Evolutionary conservation across 2,113 vertebrate species (phyloP).

Genomic region (Ceuthmochares aereus): DNA sequence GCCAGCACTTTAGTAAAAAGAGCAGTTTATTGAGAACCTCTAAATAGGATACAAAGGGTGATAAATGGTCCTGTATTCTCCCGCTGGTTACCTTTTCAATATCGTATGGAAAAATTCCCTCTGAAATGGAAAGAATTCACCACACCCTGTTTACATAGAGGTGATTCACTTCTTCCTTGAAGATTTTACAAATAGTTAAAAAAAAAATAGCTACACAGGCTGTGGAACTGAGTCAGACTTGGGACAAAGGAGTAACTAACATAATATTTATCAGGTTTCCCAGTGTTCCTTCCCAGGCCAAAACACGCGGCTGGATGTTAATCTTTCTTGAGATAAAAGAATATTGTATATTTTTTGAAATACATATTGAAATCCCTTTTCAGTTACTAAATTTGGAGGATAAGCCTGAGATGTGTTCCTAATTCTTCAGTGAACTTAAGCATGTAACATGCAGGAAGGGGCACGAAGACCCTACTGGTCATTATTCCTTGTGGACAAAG

Average conservation of each 20-base stretch:
- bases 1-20: constrained; percentile 9
- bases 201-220: not conserved
- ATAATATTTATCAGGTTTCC: not conserved
- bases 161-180: not conserved
- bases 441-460: not conserved
- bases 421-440: not conserved
- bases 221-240: not conserved
- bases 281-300: not conserved
- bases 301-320: not conserved
- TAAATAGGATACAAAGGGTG: not conserved
- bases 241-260: not conserved
- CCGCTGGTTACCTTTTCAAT: not conserved
- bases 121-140: not conserved
- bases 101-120: not conserved
- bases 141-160: not conserved
- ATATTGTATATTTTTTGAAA: not conserved
- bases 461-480: not conserved
- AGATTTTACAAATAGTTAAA: not conserved
- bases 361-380: not conserved
- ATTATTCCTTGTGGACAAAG: not conserved
- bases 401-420: not conserved
- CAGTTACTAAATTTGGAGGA: not conserved
- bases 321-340: not conserved
- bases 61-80: not conserved
- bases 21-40: constrained; percentile 4